Base-by-base conservation (phyloP, 2,888 invertebrate genomes). In the Steinernema scapterisci region DNA sequence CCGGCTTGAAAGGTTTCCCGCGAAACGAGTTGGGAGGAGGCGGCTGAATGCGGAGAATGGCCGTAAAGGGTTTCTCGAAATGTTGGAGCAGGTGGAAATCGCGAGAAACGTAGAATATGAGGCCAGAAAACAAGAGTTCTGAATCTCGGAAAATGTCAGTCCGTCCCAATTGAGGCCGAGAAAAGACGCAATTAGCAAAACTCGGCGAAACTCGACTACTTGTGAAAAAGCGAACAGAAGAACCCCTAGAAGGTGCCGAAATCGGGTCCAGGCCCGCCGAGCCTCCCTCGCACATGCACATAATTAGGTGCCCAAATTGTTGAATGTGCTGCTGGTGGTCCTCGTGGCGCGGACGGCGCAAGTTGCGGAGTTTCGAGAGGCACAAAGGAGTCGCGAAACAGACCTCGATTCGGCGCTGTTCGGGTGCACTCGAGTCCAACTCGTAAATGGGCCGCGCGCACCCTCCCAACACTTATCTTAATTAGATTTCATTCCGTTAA, bases 401-500 rank as follows among this genome's bases (percentile, higher is more conserved):
- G 23, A 54, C 54, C 48, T 48, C 48, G 48, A 16, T 48, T 11
- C 54, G 54, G 5, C 54, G 54, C 13, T 54, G 21, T 25, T 54
- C 54, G 54, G 54, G 21, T 25, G 54, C 54, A 54, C 54, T 21
- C 54, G 54, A 38, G 38, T 38, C 38, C 54, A 21, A 25, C 63
- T 25, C 63, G 63, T 27, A 38, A 63, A 63, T 31, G 63, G 31
- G 63, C 16, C 16, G 27, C 54, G 27, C 63, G 63, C 63, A 63
- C 63, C 27, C 63, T 48, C 27, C 63, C 63, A 63, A 63, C 63
- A 63, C 63, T 63, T 63, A 63, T 63, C 63, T 25, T 63, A 63
- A 63, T 63, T 63, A 63, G 38, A 63, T 63, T 63, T 63, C 11
- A 52, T 52, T 11, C n/a, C 27, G 63, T 38, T 38, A 38, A 63